phyloP scores from a whole-genome alignment of 1,140 invertebrate species.

The Sipha flava region DNA sequence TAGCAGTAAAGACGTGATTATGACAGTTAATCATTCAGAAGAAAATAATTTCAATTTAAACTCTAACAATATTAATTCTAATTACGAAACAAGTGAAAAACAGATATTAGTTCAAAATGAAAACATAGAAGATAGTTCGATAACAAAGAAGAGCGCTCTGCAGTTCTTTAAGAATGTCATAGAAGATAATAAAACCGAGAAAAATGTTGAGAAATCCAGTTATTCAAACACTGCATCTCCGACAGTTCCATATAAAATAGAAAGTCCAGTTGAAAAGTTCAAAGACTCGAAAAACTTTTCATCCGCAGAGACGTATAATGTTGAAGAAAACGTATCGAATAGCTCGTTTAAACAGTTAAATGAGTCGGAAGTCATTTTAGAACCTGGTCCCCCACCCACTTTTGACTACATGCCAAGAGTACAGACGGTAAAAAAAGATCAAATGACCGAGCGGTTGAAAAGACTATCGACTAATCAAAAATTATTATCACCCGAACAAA shows the following conservation, averaged over 20 bases:
- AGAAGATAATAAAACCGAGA: constrained; percentile 43
- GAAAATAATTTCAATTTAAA: neutral
- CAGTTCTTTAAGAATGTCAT: constrained; percentile 54
- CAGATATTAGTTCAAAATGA: neutral
- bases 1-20: neutral
- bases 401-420: constrained; percentile 56
- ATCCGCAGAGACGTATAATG: neutral
- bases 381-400: constrained; percentile 63
- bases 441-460: constrained; percentile 54
- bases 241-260: constrained; percentile 5
- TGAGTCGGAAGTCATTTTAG: constrained; percentile 49
- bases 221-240: neutral
- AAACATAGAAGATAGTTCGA: constrained; percentile 45
- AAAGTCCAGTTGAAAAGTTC: neutral
- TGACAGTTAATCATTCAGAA: neutral
- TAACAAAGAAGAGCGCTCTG: constrained; percentile 48
- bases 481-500: constrained; percentile 49
- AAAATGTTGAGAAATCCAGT: neutral
- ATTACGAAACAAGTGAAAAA: neutral
- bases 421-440: constrained; percentile 44
- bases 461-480: constrained; percentile 55
- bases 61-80: neutral
- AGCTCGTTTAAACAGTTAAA: neutral
- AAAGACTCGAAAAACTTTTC: neutral
- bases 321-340: constrained; percentile 15